phyloP scores from a whole-genome alignment of 2,888 invertebrate species.

The Steinernema hermaphroditum region DNA sequence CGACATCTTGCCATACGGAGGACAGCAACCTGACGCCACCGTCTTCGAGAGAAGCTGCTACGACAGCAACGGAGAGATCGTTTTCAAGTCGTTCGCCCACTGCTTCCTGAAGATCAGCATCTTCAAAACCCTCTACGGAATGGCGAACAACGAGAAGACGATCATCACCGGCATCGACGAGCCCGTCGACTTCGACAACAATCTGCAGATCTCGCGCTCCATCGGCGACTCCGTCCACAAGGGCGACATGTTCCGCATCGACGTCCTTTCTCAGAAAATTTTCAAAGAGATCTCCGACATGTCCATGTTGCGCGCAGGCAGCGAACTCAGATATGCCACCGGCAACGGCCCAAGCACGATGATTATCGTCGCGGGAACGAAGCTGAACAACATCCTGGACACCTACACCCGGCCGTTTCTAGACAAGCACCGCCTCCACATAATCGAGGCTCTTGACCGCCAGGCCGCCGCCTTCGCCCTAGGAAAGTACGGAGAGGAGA shows the following conservation, averaged over 20 bases:
- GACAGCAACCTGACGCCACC: neutral
- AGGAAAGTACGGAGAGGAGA: slow-evolving; percentile 21
- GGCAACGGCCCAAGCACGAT: neutral
- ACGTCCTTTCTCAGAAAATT: neutral
- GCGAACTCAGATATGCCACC: slow-evolving; percentile 5
- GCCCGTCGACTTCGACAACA: slow-evolving; percentile 1
- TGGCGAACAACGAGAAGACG: slow-evolving; percentile 19
- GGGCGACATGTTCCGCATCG: slow-evolving; percentile 15
- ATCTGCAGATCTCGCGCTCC: neutral
- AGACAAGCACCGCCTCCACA: neutral
- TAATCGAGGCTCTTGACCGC: neutral
- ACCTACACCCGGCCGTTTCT: neutral
- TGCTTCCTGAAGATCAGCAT: neutral
- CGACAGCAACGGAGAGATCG: neutral
- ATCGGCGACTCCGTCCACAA: neutral
- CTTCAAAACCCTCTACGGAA: slow-evolving; percentile 21
- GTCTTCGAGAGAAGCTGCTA: neutral
- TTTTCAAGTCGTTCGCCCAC: slow-evolving; percentile 14
- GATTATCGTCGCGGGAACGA: neutral
- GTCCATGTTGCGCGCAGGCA: neutral
- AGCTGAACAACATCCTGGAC: slow-evolving; percentile 17
- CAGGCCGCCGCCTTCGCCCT: slow-evolving; percentile 18
- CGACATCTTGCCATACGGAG: neutral
- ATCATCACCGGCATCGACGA: slow-evolving; percentile 22
- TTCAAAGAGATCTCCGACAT: neutral